phyloP scores from a whole-genome alignment of 2,797 vertebrate species.

The Rallus crepitans region DNA sequence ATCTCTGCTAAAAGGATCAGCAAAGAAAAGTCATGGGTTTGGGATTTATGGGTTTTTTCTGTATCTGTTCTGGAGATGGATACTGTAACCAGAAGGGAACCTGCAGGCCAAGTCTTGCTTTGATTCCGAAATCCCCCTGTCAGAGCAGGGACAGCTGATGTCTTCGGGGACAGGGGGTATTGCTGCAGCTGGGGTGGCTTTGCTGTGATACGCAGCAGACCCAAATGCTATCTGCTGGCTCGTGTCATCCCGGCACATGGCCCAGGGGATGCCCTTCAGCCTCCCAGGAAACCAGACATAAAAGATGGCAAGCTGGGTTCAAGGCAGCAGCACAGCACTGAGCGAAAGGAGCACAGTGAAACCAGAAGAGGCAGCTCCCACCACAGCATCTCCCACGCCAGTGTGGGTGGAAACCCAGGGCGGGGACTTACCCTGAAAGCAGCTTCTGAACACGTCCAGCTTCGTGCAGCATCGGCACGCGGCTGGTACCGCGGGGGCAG shows the following conservation, averaged over 20 bases:
- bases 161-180: not conserved
- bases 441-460: not conserved
- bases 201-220: accelerated
- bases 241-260: not conserved
- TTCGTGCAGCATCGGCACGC: accelerated
- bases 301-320: not conserved
- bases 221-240: not conserved
- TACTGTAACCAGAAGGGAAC: not conserved
- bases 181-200: not conserved
- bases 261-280: not conserved
- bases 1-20: not conserved
- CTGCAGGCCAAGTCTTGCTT: not conserved
- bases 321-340: not conserved
- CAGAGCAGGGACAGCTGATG: not conserved
- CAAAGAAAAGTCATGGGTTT: not conserved
- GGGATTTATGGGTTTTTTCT: not conserved
- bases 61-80: not conserved
- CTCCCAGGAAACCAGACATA: not conserved
- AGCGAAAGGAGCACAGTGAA: not conserved
- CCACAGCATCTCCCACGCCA: not conserved
- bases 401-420: not conserved
- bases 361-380: not conserved
- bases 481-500: accelerated
- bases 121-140: not conserved
- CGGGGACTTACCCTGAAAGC: not conserved